Percentiles rank a stretch among this genome's conserved stretches.
Evolutionary conservation across 1,140 invertebrate species (phyloP).

Genomic region (Apolygus lucorum): DNA sequence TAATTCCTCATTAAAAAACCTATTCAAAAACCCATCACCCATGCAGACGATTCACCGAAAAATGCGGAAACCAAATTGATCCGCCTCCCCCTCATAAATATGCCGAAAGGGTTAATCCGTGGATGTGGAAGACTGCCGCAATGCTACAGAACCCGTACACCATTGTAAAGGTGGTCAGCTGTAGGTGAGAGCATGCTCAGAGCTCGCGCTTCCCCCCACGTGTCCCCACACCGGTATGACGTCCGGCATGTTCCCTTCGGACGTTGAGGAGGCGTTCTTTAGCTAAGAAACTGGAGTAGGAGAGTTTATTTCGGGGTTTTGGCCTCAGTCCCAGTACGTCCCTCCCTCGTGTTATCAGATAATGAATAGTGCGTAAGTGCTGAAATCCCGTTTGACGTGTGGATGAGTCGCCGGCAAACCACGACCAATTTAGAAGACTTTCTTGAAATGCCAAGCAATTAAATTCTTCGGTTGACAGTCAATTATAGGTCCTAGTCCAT

Average conservation of each 20-base stretch:
- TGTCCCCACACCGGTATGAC: neutral
- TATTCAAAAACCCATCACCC: too few species aligned
- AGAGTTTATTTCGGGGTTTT: neutral
- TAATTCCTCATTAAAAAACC: too few species aligned
- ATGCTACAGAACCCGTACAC: slow-evolving; percentile 1
- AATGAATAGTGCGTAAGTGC: neutral
- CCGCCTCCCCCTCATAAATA: too few species aligned
- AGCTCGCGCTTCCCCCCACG: slow-evolving; percentile 5
- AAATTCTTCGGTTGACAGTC: too few species aligned
- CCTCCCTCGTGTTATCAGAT: slow-evolving; percentile 7
- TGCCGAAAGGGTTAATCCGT: neutral
- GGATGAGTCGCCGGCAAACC: too few species aligned
- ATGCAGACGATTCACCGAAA: too few species aligned
- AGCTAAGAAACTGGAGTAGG: neutral
- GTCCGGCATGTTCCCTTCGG: neutral
- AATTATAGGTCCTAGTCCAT: too few species aligned
- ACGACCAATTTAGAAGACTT: too few species aligned
- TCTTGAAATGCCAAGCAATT: too few species aligned
- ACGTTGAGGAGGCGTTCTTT: neutral
- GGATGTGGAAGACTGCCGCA: neutral
- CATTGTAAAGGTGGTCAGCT: slow-evolving; percentile 6
- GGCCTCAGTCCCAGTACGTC: slow-evolving; percentile 3
- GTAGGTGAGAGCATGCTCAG: slow-evolving; percentile 2
- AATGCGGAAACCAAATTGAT: too few species aligned
- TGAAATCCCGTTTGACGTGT: too few species aligned